Conservation (phyloP, 2,113 vertebrate genomes). For the Embiotoca jacksoni region DNA sequence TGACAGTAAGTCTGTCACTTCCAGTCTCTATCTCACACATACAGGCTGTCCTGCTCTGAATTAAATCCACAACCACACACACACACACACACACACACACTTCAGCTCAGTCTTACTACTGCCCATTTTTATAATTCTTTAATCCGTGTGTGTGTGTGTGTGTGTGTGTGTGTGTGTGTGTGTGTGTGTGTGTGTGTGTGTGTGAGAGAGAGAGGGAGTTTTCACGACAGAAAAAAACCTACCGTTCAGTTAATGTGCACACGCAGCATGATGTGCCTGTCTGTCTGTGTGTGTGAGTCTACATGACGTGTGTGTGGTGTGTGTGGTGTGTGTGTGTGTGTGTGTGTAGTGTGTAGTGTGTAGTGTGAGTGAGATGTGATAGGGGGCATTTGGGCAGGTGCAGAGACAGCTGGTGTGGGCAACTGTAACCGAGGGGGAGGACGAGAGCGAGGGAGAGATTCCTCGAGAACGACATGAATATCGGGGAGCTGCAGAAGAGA, state of each 20-base stretch:
- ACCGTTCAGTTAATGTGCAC: constrained; percentile 32
- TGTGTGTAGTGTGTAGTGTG: constrained; percentile 14
- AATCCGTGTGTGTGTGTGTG: constrained; percentile 54
- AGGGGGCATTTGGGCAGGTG: constrained; percentile 81
- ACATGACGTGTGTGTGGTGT: not conserved
- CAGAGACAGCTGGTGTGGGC: constrained; percentile 85
- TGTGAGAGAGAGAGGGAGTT: constrained; percentile 27
- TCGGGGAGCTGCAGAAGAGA: constrained; percentile 53
- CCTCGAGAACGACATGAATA: constrained; percentile 69
- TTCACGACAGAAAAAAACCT: not conserved
- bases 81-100: constrained; percentile 12
- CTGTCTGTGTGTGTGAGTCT: constrained; percentile 11
- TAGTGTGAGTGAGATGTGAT: constrained; percentile 1
- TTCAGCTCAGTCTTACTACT: constrained; percentile 57
- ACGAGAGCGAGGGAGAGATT: constrained; percentile 58
- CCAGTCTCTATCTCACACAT: constrained; percentile 66
- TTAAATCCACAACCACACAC: constrained; percentile 49
- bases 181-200: constrained; percentile 19
- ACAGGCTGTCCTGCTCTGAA: constrained; percentile 54
- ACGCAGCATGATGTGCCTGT: constrained; percentile 50
- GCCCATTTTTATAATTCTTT: constrained; percentile 57
- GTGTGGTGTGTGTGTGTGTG: constrained; percentile 23
- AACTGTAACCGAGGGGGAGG: constrained; percentile 77
- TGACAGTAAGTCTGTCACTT: constrained; percentile 72
- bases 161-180: constrained; percentile 17